A percentile compares a stretch with the other conserved stretches of the same genome.
These are phyloP conservation scores for Drosophila obscura DNA, from an alignment of 1,140 invertebrate species.

Conservation along the genomic window DNA sequence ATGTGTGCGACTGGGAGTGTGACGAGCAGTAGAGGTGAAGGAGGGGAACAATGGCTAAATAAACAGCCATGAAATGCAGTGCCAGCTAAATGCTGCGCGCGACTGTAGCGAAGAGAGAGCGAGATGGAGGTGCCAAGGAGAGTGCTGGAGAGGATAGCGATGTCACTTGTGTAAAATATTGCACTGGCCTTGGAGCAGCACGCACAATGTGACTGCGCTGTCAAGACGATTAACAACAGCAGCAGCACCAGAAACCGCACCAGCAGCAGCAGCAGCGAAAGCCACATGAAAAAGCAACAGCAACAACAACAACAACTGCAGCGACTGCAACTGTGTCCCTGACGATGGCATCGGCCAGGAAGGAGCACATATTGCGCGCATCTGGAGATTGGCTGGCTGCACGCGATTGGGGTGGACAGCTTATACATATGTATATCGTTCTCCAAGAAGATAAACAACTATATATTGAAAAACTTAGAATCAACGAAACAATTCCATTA, in stretches of 20 bases:
- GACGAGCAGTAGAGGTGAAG: neutral
- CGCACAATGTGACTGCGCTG: conserved; percentile 69
- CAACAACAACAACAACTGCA: conserved; percentile 27
- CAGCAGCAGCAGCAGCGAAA: conserved; percentile 9
- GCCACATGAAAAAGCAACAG: conserved; percentile 23
- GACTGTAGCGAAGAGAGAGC: neutral
- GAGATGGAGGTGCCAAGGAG: conserved; percentile 13
- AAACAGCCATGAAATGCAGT: conserved; percentile 62
- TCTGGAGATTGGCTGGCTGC: conserved; percentile 57
- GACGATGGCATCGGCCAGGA: conserved; percentile 49
- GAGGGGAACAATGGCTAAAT: conserved; percentile 35
- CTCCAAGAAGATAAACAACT: neutral
- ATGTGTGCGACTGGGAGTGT: conserved; percentile 24
- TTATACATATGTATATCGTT: too few relatives aligned
- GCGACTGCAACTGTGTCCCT: conserved; percentile 57
- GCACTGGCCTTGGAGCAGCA: conserved; percentile 77
- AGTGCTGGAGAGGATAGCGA: conserved; percentile 15
- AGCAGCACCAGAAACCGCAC: conserved; percentile 14
- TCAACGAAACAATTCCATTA: too few relatives aligned
- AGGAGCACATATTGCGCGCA: conserved; percentile 76
- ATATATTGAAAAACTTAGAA: too few relatives aligned
- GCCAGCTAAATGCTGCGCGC: conserved; percentile 48
- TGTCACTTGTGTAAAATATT: conserved; percentile 72
- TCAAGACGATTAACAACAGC: conserved; percentile 76
- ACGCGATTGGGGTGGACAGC: conserved; percentile 35